Conservation (phyloP, 2,113 vertebrate genomes). For the Sminthopsis crassicaudata region DNA sequence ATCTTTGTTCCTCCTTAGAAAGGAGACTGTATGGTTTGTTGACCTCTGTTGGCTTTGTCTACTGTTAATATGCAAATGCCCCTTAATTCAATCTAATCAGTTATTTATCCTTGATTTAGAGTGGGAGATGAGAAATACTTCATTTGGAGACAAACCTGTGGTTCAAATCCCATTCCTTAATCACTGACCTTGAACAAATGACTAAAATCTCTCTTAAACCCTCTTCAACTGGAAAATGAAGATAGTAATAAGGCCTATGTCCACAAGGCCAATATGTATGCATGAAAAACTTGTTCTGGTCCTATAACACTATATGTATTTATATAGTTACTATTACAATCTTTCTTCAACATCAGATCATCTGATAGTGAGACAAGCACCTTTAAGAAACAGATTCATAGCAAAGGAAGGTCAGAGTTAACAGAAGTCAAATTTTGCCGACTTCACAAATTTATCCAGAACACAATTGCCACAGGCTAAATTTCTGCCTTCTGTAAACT, state of each 20-base stretch:
- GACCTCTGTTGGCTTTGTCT: constrained; percentile 17
- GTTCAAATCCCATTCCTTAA: background rate
- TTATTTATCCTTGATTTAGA: background rate
- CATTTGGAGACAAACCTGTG: background rate
- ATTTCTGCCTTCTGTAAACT: background rate
- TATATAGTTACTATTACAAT: background rate
- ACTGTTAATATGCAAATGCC: constrained; percentile 30
- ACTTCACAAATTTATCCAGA: background rate
- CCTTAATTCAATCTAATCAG: background rate
- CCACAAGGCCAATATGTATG: background rate
- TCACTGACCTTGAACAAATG: background rate
- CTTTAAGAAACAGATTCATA: background rate
- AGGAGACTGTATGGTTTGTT: background rate
- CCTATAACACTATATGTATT: background rate
- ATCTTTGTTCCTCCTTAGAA: background rate
- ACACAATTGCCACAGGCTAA: background rate
- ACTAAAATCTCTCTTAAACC: background rate
- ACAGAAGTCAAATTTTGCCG: background rate
- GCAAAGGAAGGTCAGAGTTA: background rate
- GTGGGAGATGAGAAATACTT: background rate
- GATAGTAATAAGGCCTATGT: background rate
- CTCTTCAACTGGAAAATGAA: background rate
- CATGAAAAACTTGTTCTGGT: background rate
- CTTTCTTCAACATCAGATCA: constrained; percentile 11
- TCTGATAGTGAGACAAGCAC: background rate